Evolutionary conservation across 2,113 vertebrate genomes (phyloP).

Genomic region (Myotis davidii): DNA sequence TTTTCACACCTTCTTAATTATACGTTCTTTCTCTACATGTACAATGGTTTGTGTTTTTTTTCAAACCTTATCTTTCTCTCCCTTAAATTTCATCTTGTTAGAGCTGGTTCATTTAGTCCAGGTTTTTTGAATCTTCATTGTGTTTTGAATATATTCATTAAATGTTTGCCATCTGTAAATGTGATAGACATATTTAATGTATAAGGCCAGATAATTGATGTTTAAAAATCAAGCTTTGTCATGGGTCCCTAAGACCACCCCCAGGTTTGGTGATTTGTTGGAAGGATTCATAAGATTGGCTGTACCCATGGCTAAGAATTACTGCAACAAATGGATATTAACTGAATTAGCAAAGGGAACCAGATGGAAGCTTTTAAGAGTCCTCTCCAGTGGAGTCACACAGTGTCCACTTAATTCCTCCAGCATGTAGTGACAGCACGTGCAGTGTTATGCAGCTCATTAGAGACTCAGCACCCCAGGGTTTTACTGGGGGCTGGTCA

Average conservation of each 20-base stretch:
- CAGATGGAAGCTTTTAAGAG: neutral
- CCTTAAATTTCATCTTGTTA: slow-evolving; percentile 15
- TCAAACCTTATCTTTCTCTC: neutral
- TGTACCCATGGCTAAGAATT: neutral
- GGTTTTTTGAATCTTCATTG: slow-evolving; percentile 20
- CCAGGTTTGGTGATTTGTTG: neutral
- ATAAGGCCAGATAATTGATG: neutral
- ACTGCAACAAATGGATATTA: neutral
- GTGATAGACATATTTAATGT: slow-evolving; percentile 1
- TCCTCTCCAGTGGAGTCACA: neutral
- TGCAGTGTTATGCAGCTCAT: neutral
- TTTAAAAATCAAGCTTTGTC: neutral
- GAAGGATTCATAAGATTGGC: slow-evolving; percentile 12
- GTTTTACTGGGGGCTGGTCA: neutral
- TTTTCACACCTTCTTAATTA: neutral
- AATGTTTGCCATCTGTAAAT: slow-evolving; percentile 16
- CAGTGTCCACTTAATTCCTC: neutral
- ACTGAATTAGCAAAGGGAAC: neutral
- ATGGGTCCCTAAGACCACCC: neutral
- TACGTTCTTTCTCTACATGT: slow-evolving; percentile 6
- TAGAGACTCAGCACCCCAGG: neutral
- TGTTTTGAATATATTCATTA: neutral
- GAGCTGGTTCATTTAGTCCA: neutral
- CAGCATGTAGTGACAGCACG: neutral
- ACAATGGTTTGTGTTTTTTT: neutral